Percentiles rank a stretch among this genome's conserved stretches.
Evolutionary conservation across 2,797 vertebrate species (phyloP).

Genomic region (Paramormyrops hopkinsi): DNA sequence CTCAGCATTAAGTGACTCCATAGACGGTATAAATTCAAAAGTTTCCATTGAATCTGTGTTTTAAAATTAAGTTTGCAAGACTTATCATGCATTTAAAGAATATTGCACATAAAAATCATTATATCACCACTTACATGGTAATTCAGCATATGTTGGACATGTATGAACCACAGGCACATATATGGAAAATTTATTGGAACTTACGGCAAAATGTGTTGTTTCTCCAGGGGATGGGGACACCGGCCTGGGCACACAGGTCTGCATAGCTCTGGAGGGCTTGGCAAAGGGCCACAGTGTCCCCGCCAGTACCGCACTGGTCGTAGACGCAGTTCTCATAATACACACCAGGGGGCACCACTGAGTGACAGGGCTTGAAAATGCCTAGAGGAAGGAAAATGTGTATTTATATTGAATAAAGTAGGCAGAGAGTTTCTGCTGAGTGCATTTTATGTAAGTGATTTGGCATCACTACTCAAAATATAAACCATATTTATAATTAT

Average conservation of each 20-base stretch:
- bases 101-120: not conserved
- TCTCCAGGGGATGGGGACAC: constrained; percentile 70
- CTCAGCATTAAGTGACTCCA: not conserved
- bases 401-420: not conserved
- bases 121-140: not conserved
- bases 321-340: constrained; percentile 77
- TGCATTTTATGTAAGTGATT: not conserved
- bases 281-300: constrained; percentile 70
- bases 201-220: constrained; percentile 76
- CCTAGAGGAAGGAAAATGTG: constrained; percentile 49
- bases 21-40: not conserved
- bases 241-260: constrained; percentile 66
- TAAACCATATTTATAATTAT: not conserved
- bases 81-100: not conserved
- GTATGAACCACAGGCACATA: not conserved
- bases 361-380: constrained; percentile 72
- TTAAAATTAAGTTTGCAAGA: not conserved
- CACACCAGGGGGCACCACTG: constrained; percentile 53
- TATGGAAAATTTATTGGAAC: constrained; percentile 29
- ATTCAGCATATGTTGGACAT: not conserved
- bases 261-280: constrained; percentile 79
- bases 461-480: not conserved
- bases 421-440: not conserved
- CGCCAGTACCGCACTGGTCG: constrained; percentile 73
- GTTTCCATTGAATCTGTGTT: not conserved